Percentiles rank a stretch among this genome's conserved stretches.
phyloP scores from a whole-genome alignment of 1,140 invertebrate species.

The Papilio dardanus region DNA sequence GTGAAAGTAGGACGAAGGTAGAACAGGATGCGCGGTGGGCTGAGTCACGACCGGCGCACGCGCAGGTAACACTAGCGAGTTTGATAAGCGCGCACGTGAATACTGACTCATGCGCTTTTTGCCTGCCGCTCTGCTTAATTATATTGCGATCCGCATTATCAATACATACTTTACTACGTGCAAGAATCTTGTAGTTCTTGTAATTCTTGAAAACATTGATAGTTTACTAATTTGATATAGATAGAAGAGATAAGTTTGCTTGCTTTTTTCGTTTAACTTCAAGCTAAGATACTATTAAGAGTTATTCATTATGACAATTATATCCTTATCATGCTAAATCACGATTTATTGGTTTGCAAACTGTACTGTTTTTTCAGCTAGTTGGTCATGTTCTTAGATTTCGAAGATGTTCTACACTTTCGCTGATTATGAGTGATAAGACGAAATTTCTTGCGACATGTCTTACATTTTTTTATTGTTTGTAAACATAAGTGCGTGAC shows the following conservation, averaged over 20 bases:
- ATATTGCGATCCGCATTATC: constrained; percentile 39
- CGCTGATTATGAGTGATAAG: background rate
- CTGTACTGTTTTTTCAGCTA: background rate
- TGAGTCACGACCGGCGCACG: constrained; percentile 63
- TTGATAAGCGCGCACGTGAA: constrained; percentile 74
- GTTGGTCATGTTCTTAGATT: too few relatives aligned
- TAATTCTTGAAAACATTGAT: too few relatives aligned
- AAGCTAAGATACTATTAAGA: too few relatives aligned
- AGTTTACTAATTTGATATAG: too few relatives aligned
- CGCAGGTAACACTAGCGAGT: constrained; percentile 66
- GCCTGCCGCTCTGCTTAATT: constrained; percentile 30
- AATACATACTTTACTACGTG: constrained; percentile 3
- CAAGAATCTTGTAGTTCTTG: background rate
- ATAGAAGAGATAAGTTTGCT: too few relatives aligned
- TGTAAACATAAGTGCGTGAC: constrained; percentile 45
- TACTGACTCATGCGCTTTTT: constrained; percentile 57
- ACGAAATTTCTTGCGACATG: constrained; percentile 19
- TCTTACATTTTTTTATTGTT: constrained; percentile 14
- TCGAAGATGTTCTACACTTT: too few relatives aligned
- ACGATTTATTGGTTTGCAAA: background rate
- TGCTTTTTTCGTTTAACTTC: too few relatives aligned
- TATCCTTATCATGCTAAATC: too few relatives aligned
- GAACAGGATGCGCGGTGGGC: constrained; percentile 71
- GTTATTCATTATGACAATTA: too few relatives aligned
- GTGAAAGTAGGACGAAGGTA: constrained; percentile 72